Evolutionary conservation across 2,797 vertebrate genomes (phyloP).

Genomic region (Ptychadena robeensis): DNA sequence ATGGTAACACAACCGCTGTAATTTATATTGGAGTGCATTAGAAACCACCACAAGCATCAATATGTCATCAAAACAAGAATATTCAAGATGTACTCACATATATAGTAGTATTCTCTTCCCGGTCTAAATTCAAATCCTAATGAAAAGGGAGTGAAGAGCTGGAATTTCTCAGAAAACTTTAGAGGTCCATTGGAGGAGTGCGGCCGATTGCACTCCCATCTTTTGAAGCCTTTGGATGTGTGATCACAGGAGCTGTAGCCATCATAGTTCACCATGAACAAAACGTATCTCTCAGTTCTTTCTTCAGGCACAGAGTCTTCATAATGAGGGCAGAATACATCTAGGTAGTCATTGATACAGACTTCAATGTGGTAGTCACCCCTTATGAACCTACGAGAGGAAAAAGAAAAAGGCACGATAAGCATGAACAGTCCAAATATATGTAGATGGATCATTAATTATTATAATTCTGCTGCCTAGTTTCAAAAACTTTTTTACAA

Average conservation of each 20-base stretch:
- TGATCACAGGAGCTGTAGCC: conserved; percentile 98
- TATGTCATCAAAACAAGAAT: background rate
- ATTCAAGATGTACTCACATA: conserved; percentile 86
- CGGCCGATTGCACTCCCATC: conserved; percentile 97
- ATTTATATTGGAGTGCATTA: too few species aligned
- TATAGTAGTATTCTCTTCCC: conserved; percentile 97
- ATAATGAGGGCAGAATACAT: conserved; percentile 97
- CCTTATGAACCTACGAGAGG: conserved; percentile 84
- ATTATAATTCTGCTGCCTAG: too few species aligned
- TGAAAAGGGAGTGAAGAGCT: conserved; percentile 97
- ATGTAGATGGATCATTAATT: too few species aligned
- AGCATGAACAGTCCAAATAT: background rate
- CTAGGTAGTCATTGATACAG: conserved; percentile 98
- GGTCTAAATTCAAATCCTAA: conserved; percentile 98
- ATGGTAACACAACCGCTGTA: too few species aligned
- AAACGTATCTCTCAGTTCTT: conserved; percentile 91
- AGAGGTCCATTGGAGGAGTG: conserved; percentile 93
- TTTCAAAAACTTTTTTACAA: too few species aligned
- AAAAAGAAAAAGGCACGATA: conserved; percentile 52
- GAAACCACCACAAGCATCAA: background rate
- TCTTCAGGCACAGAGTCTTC: conserved; percentile 92
- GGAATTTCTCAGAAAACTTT: conserved; percentile 98
- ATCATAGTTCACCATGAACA: conserved; percentile 99
- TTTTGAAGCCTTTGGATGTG: conserved; percentile 96
- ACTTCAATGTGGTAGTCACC: conserved; percentile 97